A percentile compares a stretch with the other conserved stretches of the same genome.
These are phyloP conservation scores for Tachycineta bicolor DNA, from an alignment of 2,113 vertebrate genomes.

Conservation along the genomic window DNA sequence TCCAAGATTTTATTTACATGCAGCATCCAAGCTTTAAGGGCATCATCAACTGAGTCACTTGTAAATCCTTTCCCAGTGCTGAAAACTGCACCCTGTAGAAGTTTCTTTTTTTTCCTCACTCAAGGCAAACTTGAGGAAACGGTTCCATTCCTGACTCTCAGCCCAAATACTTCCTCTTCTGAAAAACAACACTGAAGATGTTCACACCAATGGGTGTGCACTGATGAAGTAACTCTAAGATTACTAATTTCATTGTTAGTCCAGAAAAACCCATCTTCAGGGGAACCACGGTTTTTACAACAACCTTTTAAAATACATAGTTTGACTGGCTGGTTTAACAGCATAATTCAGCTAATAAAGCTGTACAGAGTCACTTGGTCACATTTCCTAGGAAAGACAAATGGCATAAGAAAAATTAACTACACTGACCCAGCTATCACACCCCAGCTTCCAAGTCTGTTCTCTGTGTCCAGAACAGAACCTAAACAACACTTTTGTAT, in stretches of 20 bases:
- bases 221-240: neutral
- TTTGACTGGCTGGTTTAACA: neutral
- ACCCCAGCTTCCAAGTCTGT: neutral
- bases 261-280: neutral
- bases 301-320: neutral
- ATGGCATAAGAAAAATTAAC: neutral
- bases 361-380: neutral
- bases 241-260: neutral
- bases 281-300: neutral
- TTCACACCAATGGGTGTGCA: accelerated
- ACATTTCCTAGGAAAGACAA: neutral
- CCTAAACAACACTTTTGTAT: neutral
- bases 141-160: neutral
- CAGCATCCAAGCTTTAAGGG: neutral
- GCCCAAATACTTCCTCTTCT: neutral
- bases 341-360: neutral
- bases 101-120: neutral
- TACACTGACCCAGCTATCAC: neutral
- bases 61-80: neutral
- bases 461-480: neutral
- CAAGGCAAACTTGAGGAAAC: neutral
- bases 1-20: neutral
- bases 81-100: neutral
- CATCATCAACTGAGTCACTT: neutral
- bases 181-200: neutral